A percentile compares a stretch with the other conserved stretches of the same genome.
These are phyloP conservation scores for Dendrocincla fuliginosa DNA, from an alignment of 2,797 vertebrate species.

Conservation along the genomic window DNA sequence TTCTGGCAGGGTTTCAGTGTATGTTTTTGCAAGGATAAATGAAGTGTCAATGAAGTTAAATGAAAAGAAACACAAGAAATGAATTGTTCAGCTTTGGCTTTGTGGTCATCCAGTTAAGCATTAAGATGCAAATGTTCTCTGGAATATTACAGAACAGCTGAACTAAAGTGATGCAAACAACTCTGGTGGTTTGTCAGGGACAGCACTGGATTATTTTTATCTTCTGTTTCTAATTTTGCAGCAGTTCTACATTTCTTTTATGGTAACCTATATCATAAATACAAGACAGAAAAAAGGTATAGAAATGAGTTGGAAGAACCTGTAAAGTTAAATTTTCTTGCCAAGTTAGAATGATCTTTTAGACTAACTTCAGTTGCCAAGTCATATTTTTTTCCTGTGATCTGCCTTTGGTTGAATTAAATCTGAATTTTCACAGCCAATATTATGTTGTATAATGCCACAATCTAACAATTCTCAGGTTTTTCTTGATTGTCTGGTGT, in stretches of 20 bases:
- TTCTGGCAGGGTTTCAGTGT: slow-evolving; percentile 50
- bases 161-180: neutral
- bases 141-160: neutral
- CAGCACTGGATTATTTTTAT: neutral
- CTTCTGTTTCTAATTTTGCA: neutral
- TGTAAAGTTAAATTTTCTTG: neutral
- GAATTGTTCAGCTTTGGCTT: neutral
- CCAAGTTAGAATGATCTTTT: neutral
- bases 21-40: slow-evolving; percentile 48
- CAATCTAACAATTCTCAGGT: neutral
- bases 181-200: neutral
- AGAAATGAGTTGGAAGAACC: neutral
- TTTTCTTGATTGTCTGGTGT: neutral
- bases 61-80: slow-evolving; percentile 45
- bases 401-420: neutral
- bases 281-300: neutral
- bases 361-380: neutral
- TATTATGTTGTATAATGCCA: neutral
- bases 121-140: neutral
- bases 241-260: neutral
- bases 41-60: slow-evolving; percentile 50
- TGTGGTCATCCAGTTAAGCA: neutral
- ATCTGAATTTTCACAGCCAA: neutral
- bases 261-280: neutral
- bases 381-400: neutral